Evolutionary conservation across 2,888 invertebrate genomes (phyloP).

Genomic region (Acanthosoma haemorrhoidale): DNA sequence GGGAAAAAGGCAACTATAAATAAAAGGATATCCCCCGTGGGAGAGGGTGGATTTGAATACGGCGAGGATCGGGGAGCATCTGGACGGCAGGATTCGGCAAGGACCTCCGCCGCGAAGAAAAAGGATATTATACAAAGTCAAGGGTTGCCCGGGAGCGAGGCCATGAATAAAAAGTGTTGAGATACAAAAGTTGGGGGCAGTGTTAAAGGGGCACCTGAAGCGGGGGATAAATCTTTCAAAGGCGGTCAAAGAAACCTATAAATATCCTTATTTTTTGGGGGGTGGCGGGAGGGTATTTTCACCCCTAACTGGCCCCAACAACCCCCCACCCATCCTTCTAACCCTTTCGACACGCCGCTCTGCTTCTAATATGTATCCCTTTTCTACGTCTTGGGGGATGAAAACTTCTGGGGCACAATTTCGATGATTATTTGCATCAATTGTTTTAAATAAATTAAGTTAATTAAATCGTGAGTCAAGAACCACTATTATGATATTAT

Average conservation of each 20-base stretch:
- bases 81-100: conserved; percentile 16
- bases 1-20: no score
- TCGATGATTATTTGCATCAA: no score
- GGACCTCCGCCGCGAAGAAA: background rate
- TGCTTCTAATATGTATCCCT: no score
- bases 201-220: background rate
- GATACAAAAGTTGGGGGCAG: conserved; percentile 30
- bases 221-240: conserved; percentile 10
- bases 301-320: no score
- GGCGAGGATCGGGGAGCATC: conserved; percentile 9
- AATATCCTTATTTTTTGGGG: conserved; percentile 24
- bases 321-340: no score
- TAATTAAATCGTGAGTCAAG: no score
- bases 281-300: no score
- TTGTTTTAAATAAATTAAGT: no score
- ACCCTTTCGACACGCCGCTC: no score
- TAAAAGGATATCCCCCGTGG: background rate
- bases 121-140: conserved; percentile 36
- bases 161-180: conserved; percentile 35
- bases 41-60: background rate
- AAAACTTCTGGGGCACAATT: no score
- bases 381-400: no score
- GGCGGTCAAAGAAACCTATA: conserved; percentile 12
- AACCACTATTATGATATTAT: no score
- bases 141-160: conserved; percentile 18